A percentile compares a stretch with the other conserved stretches of the same genome.
Evolutionary conservation across 2,888 invertebrate species (phyloP).

Genomic region (Caenorhabditis afra): DNA sequence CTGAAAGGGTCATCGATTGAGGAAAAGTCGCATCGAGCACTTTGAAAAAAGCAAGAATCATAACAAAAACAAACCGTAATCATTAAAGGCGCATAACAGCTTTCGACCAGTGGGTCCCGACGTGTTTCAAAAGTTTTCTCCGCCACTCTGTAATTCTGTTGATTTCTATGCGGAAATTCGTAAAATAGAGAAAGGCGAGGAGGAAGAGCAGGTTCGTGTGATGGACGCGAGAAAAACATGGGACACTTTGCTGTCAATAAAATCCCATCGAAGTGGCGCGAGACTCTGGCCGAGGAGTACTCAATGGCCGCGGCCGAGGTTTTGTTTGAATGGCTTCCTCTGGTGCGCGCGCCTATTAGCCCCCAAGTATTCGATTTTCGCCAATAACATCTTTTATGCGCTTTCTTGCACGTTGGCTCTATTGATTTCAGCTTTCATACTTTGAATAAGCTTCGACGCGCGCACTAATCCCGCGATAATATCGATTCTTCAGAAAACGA

Average conservation of each 20-base stretch:
- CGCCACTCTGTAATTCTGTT: background rate
- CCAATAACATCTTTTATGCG: background rate
- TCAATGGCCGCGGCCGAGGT: conserved; percentile 20
- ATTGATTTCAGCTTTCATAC: background rate
- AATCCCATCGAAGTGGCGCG: conserved; percentile 6
- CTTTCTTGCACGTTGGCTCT: too few species aligned
- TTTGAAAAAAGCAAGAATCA: background rate
- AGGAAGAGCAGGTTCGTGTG: conserved; percentile 3
- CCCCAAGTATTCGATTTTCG: background rate
- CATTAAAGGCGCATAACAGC: conserved; percentile 42
- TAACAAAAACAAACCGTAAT: conserved; percentile 34
- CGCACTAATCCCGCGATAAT: too few species aligned
- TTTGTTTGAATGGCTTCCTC: background rate
- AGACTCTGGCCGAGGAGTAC: conserved; percentile 14
- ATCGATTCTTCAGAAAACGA: conserved; percentile 1
- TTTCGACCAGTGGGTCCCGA: conserved; percentile 10
- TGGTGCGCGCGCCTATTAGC: background rate
- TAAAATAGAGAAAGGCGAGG: background rate
- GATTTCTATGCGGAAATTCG: background rate
- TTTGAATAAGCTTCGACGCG: too few species aligned
- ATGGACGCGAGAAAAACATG: conserved; percentile 13
- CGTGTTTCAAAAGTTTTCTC: background rate
- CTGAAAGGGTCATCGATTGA: conserved; percentile 3
- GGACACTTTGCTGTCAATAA: conserved; percentile 31
- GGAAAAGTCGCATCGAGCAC: background rate